These are phyloP conservation scores for Athalia cordata DNA, from an alignment of 2,888 invertebrate species.

Conservation along the genomic window DNA sequence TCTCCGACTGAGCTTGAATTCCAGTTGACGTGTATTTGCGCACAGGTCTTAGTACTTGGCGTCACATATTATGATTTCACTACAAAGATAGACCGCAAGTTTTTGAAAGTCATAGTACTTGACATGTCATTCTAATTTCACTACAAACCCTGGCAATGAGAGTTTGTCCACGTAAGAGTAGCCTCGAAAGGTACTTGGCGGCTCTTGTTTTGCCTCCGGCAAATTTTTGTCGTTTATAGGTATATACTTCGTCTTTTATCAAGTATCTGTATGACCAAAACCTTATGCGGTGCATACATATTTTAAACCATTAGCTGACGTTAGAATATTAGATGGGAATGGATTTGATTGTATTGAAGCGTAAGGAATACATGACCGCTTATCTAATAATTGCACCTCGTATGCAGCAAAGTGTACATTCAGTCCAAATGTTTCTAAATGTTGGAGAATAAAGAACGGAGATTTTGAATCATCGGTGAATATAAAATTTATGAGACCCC, in stretches of 20 bases:
- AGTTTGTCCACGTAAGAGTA: too few relatives aligned
- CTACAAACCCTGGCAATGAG: too few relatives aligned
- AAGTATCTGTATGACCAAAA: background rate
- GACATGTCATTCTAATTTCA: too few relatives aligned
- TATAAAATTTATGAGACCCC: constrained; percentile 33
- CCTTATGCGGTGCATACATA: constrained; percentile 24
- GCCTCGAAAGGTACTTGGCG: too few relatives aligned
- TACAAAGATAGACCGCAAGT: too few relatives aligned
- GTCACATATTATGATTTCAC: too few relatives aligned
- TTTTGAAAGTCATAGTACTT: too few relatives aligned
- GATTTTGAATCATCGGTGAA: constrained; percentile 19
- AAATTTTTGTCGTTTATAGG: too few relatives aligned
- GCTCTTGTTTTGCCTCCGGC: too few relatives aligned
- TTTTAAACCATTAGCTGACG: constrained; percentile 17
- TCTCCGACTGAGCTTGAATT: too few relatives aligned
- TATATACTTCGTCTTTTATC: background rate
- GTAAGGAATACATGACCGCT: constrained; percentile 19
- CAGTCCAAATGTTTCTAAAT: constrained; percentile 12
- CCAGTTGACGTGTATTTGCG: too few relatives aligned
- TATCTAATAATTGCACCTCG: constrained; percentile 2
- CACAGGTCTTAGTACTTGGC: too few relatives aligned
- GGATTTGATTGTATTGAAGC: constrained; percentile 16
- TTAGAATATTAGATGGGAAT: constrained; percentile 25
- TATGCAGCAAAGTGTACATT: constrained; percentile 29
- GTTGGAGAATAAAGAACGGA: constrained; percentile 23